Base-by-base conservation (phyloP, 30 jellyfish, hydroid and myxozoan genomes). In the Turritopsis dohrnii region DNA sequence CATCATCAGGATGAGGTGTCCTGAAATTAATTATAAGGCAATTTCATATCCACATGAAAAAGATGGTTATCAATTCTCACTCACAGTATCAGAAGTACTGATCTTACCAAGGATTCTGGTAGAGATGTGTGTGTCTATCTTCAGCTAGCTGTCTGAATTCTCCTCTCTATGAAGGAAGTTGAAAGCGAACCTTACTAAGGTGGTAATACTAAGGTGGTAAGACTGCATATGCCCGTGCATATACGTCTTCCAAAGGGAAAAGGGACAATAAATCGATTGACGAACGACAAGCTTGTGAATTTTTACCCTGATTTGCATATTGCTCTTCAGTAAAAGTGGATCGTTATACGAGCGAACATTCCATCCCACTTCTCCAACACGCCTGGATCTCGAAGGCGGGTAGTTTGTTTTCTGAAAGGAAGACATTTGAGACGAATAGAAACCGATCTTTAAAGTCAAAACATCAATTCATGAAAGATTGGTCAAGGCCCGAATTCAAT, bases 71-170 rank as follows among this genome's bases (percentile, higher is more conserved):
- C n/a, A n/a, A n/a, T n/a, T n/a, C n/a, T n/a, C n/a, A n/a, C n/a
- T n/a, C n/a, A n/a, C n/a, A n/a, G n/a, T n/a, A n/a, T n/a, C n/a
- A n/a, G n/a, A n/a, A n/a, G n/a, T n/a, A n/a, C n/a, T n/a, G n/a
- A n/a, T n/a, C n/a, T 69, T 85, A 90, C 97, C 97, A 90, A 17
- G 95, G 96, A 80, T 73, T 81, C 71, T 81, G 97, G 66, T 86
- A 66, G 22, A 90, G 81, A 52, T 90, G 95, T 7, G 95, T 74
- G 75, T 73, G 85, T 54, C 94, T 87, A 80, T 90, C 95, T 83
- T 90, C 94, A n/a, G 87, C 86, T 0, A 87, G 84, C 29, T 84
- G 86, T 26, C 97, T 85, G 66, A 90, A 90, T 66, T 90, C 97
- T 5, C 97, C 97, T 30, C 83, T 74, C 83, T 74, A 74, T 16